Evolutionary conservation across 2,113 vertebrate genomes (phyloP).

Genomic region (Pipa parva): DNA sequence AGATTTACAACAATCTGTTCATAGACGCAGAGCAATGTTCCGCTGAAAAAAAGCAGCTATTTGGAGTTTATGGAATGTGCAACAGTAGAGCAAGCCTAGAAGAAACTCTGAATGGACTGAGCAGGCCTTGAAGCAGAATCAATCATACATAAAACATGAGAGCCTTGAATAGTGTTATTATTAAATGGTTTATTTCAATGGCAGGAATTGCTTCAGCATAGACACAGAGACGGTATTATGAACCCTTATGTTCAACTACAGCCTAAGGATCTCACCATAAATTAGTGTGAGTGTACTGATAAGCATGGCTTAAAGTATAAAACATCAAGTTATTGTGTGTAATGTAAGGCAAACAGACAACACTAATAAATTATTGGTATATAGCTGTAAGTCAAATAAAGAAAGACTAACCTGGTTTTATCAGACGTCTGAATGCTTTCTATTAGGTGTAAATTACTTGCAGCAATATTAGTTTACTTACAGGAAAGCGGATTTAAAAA

Average conservation of each 20-base stretch:
- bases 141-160: conserved; percentile 35
- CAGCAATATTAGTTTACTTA: too few relatives aligned
- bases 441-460: too few relatives aligned
- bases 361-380: too few relatives aligned
- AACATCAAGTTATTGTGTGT: too few relatives aligned
- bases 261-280: not conserved
- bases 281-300: conserved; percentile 5
- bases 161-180: conserved; percentile 23
- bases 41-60: not conserved
- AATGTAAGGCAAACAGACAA: too few relatives aligned
- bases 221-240: conserved; percentile 2
- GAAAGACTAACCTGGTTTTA: too few relatives aligned
- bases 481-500: too few relatives aligned
- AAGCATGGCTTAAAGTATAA: not conserved
- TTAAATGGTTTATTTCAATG: conserved; percentile 32
- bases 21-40: not conserved
- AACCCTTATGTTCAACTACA: conserved; percentile 7
- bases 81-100: not conserved
- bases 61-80: conserved; percentile 9
- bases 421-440: too few relatives aligned
- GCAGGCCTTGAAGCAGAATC: conserved; percentile 7
- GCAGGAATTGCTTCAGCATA: conserved; percentile 14
- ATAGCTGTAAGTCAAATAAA: too few relatives aligned
- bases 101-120: conserved; percentile 20
- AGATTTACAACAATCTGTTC: conserved; percentile 33